These are phyloP conservation scores for Oikopleura dioica DNA, from an alignment of 23 tunicate species.

Conservation along the genomic window DNA sequence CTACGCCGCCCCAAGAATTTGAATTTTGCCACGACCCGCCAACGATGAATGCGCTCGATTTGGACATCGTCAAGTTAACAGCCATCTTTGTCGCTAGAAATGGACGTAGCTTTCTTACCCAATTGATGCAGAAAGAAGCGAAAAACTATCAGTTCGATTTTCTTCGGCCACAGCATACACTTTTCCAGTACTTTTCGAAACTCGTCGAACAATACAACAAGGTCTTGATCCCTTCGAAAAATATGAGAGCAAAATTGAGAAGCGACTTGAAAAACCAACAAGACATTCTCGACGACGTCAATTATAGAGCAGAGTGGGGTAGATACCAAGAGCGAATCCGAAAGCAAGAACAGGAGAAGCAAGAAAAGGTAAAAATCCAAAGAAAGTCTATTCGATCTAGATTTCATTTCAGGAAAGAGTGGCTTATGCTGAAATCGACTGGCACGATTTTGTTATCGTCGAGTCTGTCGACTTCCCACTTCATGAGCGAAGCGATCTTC, in stretches of 20 bases:
- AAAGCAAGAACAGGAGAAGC: constrained; percentile 36
- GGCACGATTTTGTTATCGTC: constrained; percentile 95
- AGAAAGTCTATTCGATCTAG: no score
- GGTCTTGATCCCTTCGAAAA: constrained; percentile 65
- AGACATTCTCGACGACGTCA: constrained; percentile 51
- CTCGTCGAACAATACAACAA: constrained; percentile 73
- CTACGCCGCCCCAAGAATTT: constrained; percentile 53
- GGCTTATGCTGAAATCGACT: constrained; percentile 79
- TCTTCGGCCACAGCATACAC: constrained; percentile 67
- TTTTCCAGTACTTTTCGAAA: constrained; percentile 65
- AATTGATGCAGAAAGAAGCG: constrained; percentile 63
- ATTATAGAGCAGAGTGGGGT: constrained; percentile 85
- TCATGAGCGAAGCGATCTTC: constrained; percentile 69
- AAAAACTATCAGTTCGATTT: constrained; percentile 83
- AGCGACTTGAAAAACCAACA: constrained; percentile 39
- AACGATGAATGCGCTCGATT: constrained; percentile 60
- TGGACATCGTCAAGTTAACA: constrained; percentile 60
- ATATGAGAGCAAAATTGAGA: constrained; percentile 30
- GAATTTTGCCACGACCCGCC: constrained; percentile 77
- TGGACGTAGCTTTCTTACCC: constrained; percentile 65
- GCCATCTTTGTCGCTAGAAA: constrained; percentile 77
- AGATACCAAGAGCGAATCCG: constrained; percentile 57
- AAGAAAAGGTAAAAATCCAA: no score
- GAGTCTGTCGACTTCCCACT: constrained; percentile 67
- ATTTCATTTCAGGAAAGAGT: no score